Evolutionary conservation across 2,797 vertebrate species (phyloP), one percentile per base, ranked within the genome.

Genomic region (Epinephelus awoara): DNA sequence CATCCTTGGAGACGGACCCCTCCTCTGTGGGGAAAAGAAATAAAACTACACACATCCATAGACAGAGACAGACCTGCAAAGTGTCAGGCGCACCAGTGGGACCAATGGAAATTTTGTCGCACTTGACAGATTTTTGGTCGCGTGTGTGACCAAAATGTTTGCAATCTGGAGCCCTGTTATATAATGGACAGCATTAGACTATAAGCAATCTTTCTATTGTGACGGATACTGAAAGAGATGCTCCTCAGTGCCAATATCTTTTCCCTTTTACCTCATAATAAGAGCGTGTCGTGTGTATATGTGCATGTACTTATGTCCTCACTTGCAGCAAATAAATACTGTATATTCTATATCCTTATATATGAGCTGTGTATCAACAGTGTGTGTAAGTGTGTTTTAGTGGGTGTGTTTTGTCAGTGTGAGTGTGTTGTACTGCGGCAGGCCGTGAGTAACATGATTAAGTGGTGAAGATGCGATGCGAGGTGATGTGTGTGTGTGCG

Each of bases 361-460:
- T 54, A 2, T 56, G 17, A 61, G 72, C 9, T 59, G 34, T 12
- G 29, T 42, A 34, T 67, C 18, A 42, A 67, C 11, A 40, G 25
- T 57, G 47, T 67, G 44, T 42, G 5, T 25, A 21, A 8, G 14
- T 54, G 54, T 65, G 54, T 29, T 27, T 44, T 11, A 57, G 47
- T 56, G 7, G 6, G 25, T 77, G 55, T 74, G 27, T 42, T 6
- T 47, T 34, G 21, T 61, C 27, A 1, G 27, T 27, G n/a, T 25
- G 29, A 25, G 44, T 63, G 59, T 77, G 56, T 57, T 3, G 44
- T 50, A 15, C 17, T 59, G 49, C 11, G 1, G 72, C 62, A 44
- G 19, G 5, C 83, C 13, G n/a, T 81, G 64, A 72, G 72, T 90
- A 90, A 85, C 44, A 23, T 66, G 80, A 91, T 91, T 85, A 90